These are phyloP conservation scores for Periophthalmodon schlosseri DNA, from an alignment of 2,113 vertebrate species.

Conservation along the genomic window DNA sequence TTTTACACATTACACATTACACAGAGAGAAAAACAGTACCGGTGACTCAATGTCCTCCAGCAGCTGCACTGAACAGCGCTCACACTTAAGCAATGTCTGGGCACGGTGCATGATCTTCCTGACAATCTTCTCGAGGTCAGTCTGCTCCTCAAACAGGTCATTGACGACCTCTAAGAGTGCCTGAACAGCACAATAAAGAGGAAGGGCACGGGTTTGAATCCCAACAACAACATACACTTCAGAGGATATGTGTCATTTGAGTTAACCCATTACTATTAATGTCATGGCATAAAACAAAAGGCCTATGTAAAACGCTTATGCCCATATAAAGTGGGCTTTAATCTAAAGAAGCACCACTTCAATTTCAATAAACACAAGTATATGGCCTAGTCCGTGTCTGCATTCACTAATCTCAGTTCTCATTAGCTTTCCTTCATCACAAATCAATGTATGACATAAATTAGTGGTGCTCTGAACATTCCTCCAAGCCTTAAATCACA, in stretches of 20 bases:
- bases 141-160: slow-evolving; percentile 98
- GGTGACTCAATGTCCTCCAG: slow-evolving; percentile 97
- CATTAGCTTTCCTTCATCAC: slow-evolving; percentile 57
- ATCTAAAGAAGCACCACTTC: slow-evolving; percentile 46
- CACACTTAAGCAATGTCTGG: slow-evolving; percentile 95
- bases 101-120: slow-evolving; percentile 99
- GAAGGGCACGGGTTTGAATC: slow-evolving; percentile 18
- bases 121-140: slow-evolving; percentile 98
- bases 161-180: slow-evolving; percentile 97
- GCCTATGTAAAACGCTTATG: slow-evolving; percentile 33
- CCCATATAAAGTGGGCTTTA: slow-evolving; percentile 54
- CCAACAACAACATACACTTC: slow-evolving; percentile 1
- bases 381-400: slow-evolving; percentile 40
- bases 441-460: slow-evolving; percentile 71
- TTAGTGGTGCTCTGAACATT: slow-evolving; percentile 56
- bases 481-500: slow-evolving; percentile 58
- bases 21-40: slow-evolving; percentile 69
- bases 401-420: slow-evolving; percentile 52
- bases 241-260: slow-evolving; percentile 23
- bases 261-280: slow-evolving; percentile 35
- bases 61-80: slow-evolving; percentile 94
- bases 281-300: slow-evolving; percentile 43
- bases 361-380: slow-evolving; percentile 52
- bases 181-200: slow-evolving; percentile 65
- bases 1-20: slow-evolving; percentile 5